Base-by-base conservation (phyloP, 2,888 invertebrate species). In the Coleophora flavipennella region DNA sequence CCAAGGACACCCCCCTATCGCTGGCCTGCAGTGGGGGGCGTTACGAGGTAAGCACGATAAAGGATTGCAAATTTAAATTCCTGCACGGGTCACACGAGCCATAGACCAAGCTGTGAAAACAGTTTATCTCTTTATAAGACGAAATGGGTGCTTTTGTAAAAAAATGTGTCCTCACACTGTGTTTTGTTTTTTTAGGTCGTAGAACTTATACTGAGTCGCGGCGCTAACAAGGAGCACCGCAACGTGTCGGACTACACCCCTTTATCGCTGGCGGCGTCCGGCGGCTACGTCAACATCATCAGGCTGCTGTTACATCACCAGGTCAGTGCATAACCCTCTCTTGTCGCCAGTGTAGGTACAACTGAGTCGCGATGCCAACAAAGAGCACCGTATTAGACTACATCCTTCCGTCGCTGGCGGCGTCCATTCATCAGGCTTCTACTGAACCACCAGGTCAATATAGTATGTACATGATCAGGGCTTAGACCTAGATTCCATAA, bases 231-330 rank as follows among this genome's bases (percentile, higher is more conserved):
- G 79, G 96, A 96, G 69, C 99, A 99, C 77, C 91, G 99, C 40
- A 99, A 99, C 79, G 98, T 99, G 11, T 98, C 97, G 14, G 99
- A 99, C 80, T 99, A 99, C 71, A 99, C 99, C 8, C 99, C 99
- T 1, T 87, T 99, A n/a, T 97, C 97, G 67, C 87, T 99, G 48
- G 99, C 99, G 13, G 99, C 99, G 10, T 97, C 97, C 27, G 99
- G 98, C 28, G 99, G 99, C 13, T 99, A 98, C 76, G 97, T 98
- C 39, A 98, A 99, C 72, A 99, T 99, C 62, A 99, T 99, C 59
- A 93, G 97, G 61, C 87, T 99, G 46, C 85, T 99, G 48, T 86
- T 99, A 34, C 93, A 91, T 63, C 93, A 96, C 73, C 97, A 97
- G 80, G 81, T 79, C 36, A 8, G 8, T 29, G 10, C 9, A 29